Base-by-base conservation (phyloP, 2,797 vertebrate species). In the Huso huso region DNA sequence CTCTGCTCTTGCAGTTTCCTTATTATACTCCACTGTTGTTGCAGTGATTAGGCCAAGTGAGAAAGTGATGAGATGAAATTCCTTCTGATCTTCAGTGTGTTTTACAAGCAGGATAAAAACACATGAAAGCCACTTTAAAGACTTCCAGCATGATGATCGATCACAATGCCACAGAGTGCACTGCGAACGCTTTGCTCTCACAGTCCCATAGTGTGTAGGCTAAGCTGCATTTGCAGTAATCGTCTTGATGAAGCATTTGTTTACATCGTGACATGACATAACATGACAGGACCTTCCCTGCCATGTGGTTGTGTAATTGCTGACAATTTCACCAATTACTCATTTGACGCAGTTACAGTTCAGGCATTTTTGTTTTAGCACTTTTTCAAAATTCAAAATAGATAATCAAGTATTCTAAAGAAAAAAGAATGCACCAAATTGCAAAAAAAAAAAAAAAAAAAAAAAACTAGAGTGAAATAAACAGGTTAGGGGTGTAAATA, bases 1-100 rank as follows among this genome's bases (percentile, higher is more conserved):
- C 63, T 64, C n/a, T 63, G 64, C 63, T 62, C 57, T 61, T 66
- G 71, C 48, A 62, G 61, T 51, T 48, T 49, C 13, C 62, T 69
- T 58, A 10, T 23, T 1, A 48, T n/a, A 37, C 37, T 5, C 37
- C 37, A 5, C 37, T 37, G 55, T 13, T 58, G 48, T 58, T 13
- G 65, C 49, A 51, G n/a, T 7, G 37, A 55, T 37, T 37, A 37
- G 37, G 37, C 37, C 5, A 37, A 37, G 37, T 37, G 18, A 18
- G 18, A 49, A 13, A 52, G 53, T 13, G 53, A 57, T 66, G 23
- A 66, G 49, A 58, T 13, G 2, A 66, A 58, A 66, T 66, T 57
- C 64, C 64, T 58, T 15, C 53, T 10, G 37, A 23, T 10, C 15
- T 15, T 55, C 65, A 12, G 12, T 10, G 18, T 55, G 8, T 55